These are phyloP conservation scores for Lipophrys pholis DNA, from an alignment of 2,113 vertebrate genomes.

Conservation along the genomic window DNA sequence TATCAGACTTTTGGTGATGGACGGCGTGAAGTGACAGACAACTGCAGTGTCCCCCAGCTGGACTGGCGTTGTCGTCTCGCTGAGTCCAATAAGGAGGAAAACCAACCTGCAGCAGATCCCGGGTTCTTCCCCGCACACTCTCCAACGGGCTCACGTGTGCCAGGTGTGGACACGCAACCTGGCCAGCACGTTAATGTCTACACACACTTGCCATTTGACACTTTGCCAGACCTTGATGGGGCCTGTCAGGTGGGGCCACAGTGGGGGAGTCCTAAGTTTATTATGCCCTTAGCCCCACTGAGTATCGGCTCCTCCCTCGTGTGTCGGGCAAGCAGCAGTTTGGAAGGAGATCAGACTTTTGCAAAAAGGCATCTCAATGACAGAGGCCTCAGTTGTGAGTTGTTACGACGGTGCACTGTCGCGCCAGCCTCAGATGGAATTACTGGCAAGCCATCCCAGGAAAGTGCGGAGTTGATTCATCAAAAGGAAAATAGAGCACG, in stretches of 20 bases:
- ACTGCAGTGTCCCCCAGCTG: slow-evolving; percentile 24
- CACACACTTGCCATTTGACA: slow-evolving; percentile 29
- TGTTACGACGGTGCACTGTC: slow-evolving; percentile 14
- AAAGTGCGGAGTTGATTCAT: slow-evolving; percentile 34
- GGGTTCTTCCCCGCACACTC: background rate
- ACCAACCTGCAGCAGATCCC: slow-evolving; percentile 5
- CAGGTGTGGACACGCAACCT: slow-evolving; percentile 35
- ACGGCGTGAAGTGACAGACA: slow-evolving; percentile 66
- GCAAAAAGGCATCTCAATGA: slow-evolving; percentile 48
- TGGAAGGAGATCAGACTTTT: slow-evolving; percentile 59
- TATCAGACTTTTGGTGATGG: slow-evolving; percentile 53
- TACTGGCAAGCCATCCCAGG: slow-evolving; percentile 26
- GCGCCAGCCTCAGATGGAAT: slow-evolving; percentile 41
- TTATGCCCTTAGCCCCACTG: slow-evolving; percentile 75
- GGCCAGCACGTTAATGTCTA: slow-evolving; percentile 8
- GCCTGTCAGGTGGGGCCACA: slow-evolving; percentile 36
- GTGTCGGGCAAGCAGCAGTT: slow-evolving; percentile 37
- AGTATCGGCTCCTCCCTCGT: slow-evolving; percentile 40
- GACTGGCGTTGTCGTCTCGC: slow-evolving; percentile 18
- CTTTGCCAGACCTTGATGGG: slow-evolving; percentile 40
- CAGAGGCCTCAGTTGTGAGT: slow-evolving; percentile 36
- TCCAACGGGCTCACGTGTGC: slow-evolving; percentile 20
- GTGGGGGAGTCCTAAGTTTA: slow-evolving; percentile 54
- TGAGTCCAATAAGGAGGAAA: slow-evolving; percentile 22
- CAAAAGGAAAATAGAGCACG: slow-evolving; percentile 37